These are phyloP conservation scores for Chloropsis cyanopogon DNA, from an alignment of 2,113 vertebrate species.

Conservation along the genomic window DNA sequence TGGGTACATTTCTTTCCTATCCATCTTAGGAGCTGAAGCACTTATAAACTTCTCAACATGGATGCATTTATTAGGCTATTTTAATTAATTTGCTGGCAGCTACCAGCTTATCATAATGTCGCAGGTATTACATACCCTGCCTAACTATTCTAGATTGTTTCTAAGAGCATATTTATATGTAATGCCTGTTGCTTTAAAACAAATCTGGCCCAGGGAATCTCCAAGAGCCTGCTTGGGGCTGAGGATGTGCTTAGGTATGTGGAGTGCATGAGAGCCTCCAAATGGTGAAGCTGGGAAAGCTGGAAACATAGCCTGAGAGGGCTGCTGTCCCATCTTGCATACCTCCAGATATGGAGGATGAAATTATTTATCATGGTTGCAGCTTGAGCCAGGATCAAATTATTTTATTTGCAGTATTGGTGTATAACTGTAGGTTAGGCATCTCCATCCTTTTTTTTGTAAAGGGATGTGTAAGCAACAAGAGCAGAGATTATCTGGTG, in stretches of 20 bases:
- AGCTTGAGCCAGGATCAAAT: neutral
- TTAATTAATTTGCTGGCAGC: neutral
- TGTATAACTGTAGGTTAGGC: neutral
- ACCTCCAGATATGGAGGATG: neutral
- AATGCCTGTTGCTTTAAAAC: neutral
- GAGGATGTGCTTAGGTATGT: neutral
- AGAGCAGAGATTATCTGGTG: neutral
- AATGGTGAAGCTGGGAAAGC: rapidly evolving
- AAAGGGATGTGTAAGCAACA: neutral
- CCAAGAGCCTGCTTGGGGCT: neutral
- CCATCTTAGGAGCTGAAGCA: neutral
- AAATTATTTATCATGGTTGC: neutral
- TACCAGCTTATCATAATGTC: neutral
- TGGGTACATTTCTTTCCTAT: neutral
- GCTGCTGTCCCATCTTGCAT: neutral
- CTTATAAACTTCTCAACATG: neutral
- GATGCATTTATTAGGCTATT: neutral
- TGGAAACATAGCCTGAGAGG: rapidly evolving
- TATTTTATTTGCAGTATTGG: neutral
- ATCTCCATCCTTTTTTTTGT: neutral
- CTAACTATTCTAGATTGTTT: neutral
- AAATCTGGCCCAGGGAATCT: neutral
- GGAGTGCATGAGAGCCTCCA: neutral
- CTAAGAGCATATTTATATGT: neutral
- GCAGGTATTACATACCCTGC: rapidly evolving